These are phyloP conservation scores for Oreochromis tanganicae DNA, from an alignment of 2,113 vertebrate species.

Conservation along the genomic window DNA sequence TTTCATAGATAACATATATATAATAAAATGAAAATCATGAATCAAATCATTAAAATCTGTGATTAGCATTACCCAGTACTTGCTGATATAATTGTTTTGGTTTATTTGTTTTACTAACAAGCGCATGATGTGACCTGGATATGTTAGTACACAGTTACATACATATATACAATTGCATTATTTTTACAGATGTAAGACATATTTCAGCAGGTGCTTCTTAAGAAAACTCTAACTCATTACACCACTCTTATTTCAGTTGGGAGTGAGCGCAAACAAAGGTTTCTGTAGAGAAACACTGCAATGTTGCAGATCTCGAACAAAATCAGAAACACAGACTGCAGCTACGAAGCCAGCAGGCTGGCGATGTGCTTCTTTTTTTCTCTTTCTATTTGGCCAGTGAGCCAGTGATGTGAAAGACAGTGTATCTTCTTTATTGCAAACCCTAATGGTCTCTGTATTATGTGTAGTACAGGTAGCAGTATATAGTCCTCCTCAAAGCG, in stretches of 20 bases:
- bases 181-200: not conserved
- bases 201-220: not conserved
- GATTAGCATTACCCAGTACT: not conserved
- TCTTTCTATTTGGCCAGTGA: not conserved
- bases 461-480: not conserved
- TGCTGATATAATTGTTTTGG: not conserved
- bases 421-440: not conserved
- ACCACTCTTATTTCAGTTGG: not conserved
- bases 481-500: not conserved
- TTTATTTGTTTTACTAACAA: not conserved
- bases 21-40: not conserved
- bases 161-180: not conserved
- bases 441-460: slow-evolving; percentile 9
- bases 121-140: not conserved
- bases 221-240: not conserved
- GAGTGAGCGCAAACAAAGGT: not conserved
- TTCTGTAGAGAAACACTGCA: not conserved
- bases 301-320: not conserved
- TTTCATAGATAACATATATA: not conserved
- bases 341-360: not conserved
- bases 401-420: not conserved
- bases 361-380: not conserved
- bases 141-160: not conserved
- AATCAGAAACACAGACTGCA: not conserved
- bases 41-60: not conserved